phyloP scores from a whole-genome alignment of 2,888 invertebrate species.

The Ophion obscuratus region DNA sequence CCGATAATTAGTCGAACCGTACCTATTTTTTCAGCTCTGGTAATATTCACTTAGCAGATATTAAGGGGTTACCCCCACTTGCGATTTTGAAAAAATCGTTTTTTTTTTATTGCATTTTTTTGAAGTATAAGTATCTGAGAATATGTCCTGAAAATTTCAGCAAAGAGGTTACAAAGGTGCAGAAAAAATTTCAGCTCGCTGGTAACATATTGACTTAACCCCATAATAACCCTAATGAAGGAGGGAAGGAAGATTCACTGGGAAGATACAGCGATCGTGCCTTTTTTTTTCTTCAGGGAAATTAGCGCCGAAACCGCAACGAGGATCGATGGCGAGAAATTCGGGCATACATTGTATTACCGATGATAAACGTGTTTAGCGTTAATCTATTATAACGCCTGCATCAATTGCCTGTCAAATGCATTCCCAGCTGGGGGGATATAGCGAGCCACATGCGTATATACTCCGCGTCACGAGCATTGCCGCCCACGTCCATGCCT shows the following conservation, averaged over 20 bases:
- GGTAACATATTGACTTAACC: too few relatives aligned
- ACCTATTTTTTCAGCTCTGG: too few relatives aligned
- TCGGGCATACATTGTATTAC: slow-evolving; percentile 66
- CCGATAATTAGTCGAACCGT: too few relatives aligned
- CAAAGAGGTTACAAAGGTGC: too few relatives aligned
- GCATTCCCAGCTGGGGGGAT: slow-evolving; percentile 62
- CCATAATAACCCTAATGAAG: not conserved
- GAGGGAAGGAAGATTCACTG: slow-evolving; percentile 1
- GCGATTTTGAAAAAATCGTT: too few relatives aligned
- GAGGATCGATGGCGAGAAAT: slow-evolving; percentile 8
- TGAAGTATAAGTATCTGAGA: too few relatives aligned
- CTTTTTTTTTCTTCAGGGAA: slow-evolving; percentile 27
- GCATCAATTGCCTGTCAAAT: slow-evolving; percentile 75
- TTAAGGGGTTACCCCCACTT: too few relatives aligned
- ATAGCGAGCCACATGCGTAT: slow-evolving; percentile 20
- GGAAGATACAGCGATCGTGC: slow-evolving; percentile 10
- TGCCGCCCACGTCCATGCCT: slow-evolving; percentile 20
- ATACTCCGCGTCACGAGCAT: slow-evolving; percentile 36
- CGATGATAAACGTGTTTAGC: slow-evolving; percentile 69
- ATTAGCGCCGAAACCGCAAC: slow-evolving; percentile 24
- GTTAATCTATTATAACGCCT: slow-evolving; percentile 74
- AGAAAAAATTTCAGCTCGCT: too few relatives aligned
- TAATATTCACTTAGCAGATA: too few relatives aligned
- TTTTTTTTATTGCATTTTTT: too few relatives aligned
- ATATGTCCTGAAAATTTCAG: too few relatives aligned